phyloP scores from a whole-genome alignment of 2,888 invertebrate genomes.

The Sisyra terminalis region DNA sequence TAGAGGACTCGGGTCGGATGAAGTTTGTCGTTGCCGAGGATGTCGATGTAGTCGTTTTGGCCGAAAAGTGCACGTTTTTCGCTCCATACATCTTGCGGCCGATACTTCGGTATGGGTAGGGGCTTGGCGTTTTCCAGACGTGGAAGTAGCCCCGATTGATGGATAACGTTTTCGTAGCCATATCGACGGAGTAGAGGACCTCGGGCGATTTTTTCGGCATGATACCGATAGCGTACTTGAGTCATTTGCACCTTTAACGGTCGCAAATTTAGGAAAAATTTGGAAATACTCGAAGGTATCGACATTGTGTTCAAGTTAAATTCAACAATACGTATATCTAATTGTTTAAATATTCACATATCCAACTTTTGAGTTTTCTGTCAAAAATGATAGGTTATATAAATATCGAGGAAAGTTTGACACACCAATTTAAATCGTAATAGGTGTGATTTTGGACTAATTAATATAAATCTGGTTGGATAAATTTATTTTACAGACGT shows the following conservation, averaged over 20 bases:
- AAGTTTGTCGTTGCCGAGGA: constrained; percentile 65
- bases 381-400: too few relatives aligned
- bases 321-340: too few relatives aligned
- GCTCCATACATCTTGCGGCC: constrained; percentile 59
- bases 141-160: constrained; percentile 52
- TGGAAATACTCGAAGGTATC: too few relatives aligned
- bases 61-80: constrained; percentile 72
- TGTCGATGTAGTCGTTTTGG: constrained; percentile 95
- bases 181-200: constrained; percentile 47
- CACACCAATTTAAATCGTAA: too few relatives aligned
- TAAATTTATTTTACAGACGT: too few relatives aligned
- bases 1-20: constrained; percentile 78
- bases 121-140: constrained; percentile 35
- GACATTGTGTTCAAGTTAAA: too few relatives aligned
- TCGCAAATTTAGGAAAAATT: too few relatives aligned
- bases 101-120: constrained; percentile 50
- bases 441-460: too few relatives aligned
- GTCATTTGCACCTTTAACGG: constrained; percentile 19
- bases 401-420: too few relatives aligned
- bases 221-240: constrained; percentile 36
- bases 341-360: too few relatives aligned
- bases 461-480: too few relatives aligned
- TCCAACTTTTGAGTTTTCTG: too few relatives aligned
- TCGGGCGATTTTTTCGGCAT: constrained; percentile 38
- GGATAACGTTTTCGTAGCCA: constrained; percentile 53